Percentiles rank a stretch among this genome's conserved stretches.
phyloP scores from a whole-genome alignment of 2,797 vertebrate genomes.

The Nannoperca obscura region DNA sequence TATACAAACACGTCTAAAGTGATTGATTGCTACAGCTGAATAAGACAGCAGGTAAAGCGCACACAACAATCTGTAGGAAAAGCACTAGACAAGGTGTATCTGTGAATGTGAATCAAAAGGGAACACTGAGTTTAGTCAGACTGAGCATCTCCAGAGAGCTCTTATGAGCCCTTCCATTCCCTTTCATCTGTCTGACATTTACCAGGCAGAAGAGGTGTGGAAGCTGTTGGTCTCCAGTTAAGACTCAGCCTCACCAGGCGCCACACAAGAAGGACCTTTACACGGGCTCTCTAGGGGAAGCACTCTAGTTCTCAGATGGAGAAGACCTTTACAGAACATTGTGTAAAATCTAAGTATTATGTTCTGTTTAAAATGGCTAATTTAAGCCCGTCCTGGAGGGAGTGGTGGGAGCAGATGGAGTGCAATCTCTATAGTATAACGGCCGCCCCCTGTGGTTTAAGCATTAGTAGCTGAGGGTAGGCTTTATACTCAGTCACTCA shows the following conservation, averaged over 20 bases:
- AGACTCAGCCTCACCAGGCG: slow-evolving; percentile 51
- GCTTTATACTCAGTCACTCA: neutral
- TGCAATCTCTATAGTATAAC: neutral
- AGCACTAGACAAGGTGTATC: slow-evolving; percentile 25
- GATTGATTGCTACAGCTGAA: neutral
- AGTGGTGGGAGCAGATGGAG: slow-evolving; percentile 10
- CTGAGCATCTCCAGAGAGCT: slow-evolving; percentile 63
- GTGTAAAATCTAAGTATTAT: slow-evolving; percentile 49
- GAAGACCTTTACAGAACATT: slow-evolving; percentile 63
- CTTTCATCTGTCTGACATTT: slow-evolving; percentile 76
- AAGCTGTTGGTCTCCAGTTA: slow-evolving; percentile 52
- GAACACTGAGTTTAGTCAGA: slow-evolving; percentile 42
- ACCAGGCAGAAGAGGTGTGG: slow-evolving; percentile 58
- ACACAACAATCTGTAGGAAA: slow-evolving; percentile 3
- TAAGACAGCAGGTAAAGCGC: neutral
- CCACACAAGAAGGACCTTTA: slow-evolving; percentile 69
- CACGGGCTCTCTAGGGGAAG: slow-evolving; percentile 48
- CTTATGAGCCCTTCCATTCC: slow-evolving; percentile 57
- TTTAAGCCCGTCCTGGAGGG: slow-evolving; percentile 25
- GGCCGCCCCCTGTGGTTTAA: slow-evolving; percentile 3
- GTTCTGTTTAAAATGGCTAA: slow-evolving; percentile 50
- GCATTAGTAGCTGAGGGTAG: neutral
- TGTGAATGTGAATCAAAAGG: slow-evolving; percentile 40
- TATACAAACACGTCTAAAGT: neutral
- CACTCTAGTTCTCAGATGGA: slow-evolving; percentile 35